Base-by-base conservation (phyloP, 2,113 vertebrate genomes). In the Psilopsiagon aurifrons region DNA sequence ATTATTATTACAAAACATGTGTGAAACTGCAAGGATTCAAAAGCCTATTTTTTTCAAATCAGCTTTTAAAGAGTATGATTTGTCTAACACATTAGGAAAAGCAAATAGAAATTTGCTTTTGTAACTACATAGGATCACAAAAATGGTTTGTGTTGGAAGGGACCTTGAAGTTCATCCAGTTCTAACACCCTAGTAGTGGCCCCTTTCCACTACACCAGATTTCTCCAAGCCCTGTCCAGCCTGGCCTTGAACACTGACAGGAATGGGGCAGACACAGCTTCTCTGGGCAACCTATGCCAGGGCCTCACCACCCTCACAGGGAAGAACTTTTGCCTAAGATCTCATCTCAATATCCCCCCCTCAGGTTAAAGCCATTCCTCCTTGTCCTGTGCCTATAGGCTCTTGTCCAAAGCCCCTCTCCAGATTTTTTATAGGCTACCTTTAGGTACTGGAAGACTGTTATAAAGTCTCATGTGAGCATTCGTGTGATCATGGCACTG, bases 41-140 rank as follows among this genome's bases (percentile, higher is more conserved):
- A 87, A 55, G 23, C 35, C 39, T 39, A 69, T 80, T 97, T 97
- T 69, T 95, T 96, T 89, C 44, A 68, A 92, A 94, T 86, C 92
- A 88, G 47, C 70, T 90, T 81, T 92, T 90, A 90, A 94, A 80
- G 77, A 89, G 46, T 64, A 74, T 95, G 79, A 77, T 90, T 97
- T 97, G 57, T 37, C 67, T 90, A 97, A 92, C 60, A 1, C 93
- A 97, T 97, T 98, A 97, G 77, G 86, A 57, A 57, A n/a, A 57
- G 31, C 31, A 57, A 57, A n/a, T n/a, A n/a, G 31, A n/a, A n/a
- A 22, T 57, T 39, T 39, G 39, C 39, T 39, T 39, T 39, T n/a
- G 19, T 22, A 57, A 57, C 31, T 22, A 9, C 17, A 28, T 59
- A 59, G 13, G n/a, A 23, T n/a, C 33, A 35, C 4, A 0, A n/a